Evolutionary conservation across 2,113 vertebrate species (phyloP).

Genomic region (Brachypodius melanocephalos): DNA sequence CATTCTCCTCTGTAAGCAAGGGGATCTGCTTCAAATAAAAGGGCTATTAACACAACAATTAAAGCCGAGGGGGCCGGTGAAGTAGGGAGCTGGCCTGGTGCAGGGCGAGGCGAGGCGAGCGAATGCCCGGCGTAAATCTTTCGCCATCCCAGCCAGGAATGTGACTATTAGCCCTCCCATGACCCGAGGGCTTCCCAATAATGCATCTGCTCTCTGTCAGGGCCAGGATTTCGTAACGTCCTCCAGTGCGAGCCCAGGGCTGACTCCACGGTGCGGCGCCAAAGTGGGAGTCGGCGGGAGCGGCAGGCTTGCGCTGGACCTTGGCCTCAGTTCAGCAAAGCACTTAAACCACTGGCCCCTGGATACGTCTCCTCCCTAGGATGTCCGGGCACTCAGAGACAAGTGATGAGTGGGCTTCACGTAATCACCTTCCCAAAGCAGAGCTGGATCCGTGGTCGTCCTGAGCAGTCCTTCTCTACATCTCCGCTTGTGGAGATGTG

Average conservation of each 20-base stretch:
- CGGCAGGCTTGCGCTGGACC: neutral
- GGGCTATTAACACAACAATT: conserved; percentile 79
- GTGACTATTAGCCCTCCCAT: conserved; percentile 76
- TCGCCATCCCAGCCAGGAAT: conserved; percentile 75
- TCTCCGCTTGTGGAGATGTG: neutral
- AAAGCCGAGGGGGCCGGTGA: conserved; percentile 73
- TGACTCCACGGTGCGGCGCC: conserved; percentile 37
- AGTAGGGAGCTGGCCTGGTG: conserved; percentile 70
- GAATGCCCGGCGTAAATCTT: conserved; percentile 70
- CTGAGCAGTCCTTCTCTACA: neutral
- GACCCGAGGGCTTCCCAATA: conserved; percentile 74
- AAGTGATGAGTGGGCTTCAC: neutral
- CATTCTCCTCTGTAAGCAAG: conserved; percentile 75
- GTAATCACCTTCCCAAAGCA: neutral
- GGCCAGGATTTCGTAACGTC: conserved; percentile 65
- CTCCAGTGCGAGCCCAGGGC: conserved; percentile 10
- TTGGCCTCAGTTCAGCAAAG: conserved; percentile 21
- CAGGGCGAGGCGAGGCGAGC: conserved; percentile 68
- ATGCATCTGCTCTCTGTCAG: conserved; percentile 75
- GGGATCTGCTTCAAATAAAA: conserved; percentile 81
- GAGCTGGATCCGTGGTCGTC: neutral
- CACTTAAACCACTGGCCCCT: neutral
- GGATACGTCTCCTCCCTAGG: neutral
- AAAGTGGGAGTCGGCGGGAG: conserved; percentile 4
- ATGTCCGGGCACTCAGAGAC: neutral